phyloP scores from a whole-genome alignment of 1,140 invertebrate genomes.

The Anagrus nilaparvatae region DNA sequence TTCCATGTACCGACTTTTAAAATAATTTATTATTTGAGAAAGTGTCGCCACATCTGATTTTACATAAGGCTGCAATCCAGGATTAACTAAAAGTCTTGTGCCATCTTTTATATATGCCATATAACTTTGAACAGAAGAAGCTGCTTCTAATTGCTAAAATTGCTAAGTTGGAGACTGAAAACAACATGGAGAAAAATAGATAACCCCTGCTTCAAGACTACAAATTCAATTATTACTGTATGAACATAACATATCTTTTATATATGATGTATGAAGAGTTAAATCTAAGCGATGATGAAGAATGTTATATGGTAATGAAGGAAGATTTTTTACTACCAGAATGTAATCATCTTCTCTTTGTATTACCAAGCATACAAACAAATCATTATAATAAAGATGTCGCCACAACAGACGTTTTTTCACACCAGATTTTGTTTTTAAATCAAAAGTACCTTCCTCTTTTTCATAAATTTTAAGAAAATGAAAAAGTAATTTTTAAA shows the following conservation, averaged over 20 bases:
- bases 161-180: slow-evolving; percentile 74
- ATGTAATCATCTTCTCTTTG: slow-evolving; percentile 27
- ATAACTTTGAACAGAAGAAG: slow-evolving; percentile 60
- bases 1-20: slow-evolving; percentile 61
- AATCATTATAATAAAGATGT: slow-evolving; percentile 47
- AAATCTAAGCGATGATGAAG: slow-evolving; percentile 79
- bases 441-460: slow-evolving; percentile 22
- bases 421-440: slow-evolving; percentile 22
- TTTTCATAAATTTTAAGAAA: slow-evolving; percentile 30
- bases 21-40: slow-evolving; percentile 62
- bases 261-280: slow-evolving; percentile 43
- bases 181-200: slow-evolving; percentile 73
- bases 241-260: slow-evolving; percentile 53
- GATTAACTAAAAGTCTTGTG: slow-evolving; percentile 70
- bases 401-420: slow-evolving; percentile 44
- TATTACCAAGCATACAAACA: slow-evolving; percentile 54
- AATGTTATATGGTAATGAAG: slow-evolving; percentile 46
- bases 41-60: slow-evolving; percentile 70
- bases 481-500: too few species aligned
- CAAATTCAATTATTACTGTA: slow-evolving; percentile 68
- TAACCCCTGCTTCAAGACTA: slow-evolving; percentile 62
- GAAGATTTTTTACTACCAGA: slow-evolving; percentile 26
- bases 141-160: slow-evolving; percentile 53
- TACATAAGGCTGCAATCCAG: slow-evolving; percentile 54
- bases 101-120: slow-evolving; percentile 80